These are phyloP conservation scores for Calameuta filiformis DNA, from an alignment of 2,888 invertebrate genomes.

Conservation along the genomic window DNA sequence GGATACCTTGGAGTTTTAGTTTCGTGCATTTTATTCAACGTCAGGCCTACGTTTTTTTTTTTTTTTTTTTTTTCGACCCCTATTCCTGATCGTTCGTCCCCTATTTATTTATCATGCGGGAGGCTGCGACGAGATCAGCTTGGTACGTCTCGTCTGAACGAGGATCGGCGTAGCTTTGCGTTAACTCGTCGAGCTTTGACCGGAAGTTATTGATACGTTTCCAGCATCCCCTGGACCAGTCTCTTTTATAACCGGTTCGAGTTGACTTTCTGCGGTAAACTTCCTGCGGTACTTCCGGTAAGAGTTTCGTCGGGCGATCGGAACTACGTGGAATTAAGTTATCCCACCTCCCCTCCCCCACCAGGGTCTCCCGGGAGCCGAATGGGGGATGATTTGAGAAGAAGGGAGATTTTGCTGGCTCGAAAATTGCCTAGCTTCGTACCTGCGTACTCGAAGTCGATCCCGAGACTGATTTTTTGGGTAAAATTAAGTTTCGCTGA, in stretches of 20 bases:
- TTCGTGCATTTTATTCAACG: no score
- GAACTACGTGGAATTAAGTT: neutral
- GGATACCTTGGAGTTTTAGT: no score
- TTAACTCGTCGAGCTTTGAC: neutral
- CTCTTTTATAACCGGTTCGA: neutral
- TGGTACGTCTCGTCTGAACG: neutral
- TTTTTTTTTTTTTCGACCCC: neutral
- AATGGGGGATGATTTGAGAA: no score
- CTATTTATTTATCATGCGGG: neutral
- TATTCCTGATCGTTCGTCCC: neutral
- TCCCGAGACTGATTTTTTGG: neutral
- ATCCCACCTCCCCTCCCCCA: neutral
- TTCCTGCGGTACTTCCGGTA: neutral
- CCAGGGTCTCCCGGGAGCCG: no score
- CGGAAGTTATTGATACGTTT: neutral
- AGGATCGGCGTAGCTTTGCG: neutral
- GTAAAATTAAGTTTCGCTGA: no score
- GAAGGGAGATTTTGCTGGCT: neutral
- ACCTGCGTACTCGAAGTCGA: neutral
- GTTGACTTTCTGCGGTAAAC: neutral
- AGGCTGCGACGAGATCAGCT: neutral
- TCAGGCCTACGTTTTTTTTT: neutral
- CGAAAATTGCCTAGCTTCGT: neutral
- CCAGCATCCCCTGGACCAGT: neutral
- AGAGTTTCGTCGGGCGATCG: neutral